phyloP scores from a whole-genome alignment of 1,140 invertebrate species.

The Drosophila nikananu region DNA sequence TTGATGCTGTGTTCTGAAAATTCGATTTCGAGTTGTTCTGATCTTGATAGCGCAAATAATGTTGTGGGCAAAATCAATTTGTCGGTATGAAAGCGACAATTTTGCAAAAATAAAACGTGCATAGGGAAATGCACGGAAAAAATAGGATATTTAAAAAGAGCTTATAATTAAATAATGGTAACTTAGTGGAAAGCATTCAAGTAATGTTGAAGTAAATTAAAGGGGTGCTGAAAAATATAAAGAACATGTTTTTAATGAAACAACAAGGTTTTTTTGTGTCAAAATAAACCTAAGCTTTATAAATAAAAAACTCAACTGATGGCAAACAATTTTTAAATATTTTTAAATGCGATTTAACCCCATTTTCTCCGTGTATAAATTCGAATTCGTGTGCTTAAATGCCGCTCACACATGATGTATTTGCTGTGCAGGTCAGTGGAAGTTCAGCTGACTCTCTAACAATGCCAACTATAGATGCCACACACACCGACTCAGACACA shows the following conservation, averaged over 20 bases:
- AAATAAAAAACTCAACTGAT: no score
- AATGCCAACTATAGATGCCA: constrained; percentile 58
- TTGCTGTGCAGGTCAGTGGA: constrained; percentile 38
- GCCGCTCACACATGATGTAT: constrained; percentile 37
- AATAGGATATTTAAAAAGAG: not conserved
- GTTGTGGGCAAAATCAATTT: constrained; percentile 36
- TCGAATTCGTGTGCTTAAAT: constrained; percentile 40
- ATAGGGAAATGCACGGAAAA: not conserved
- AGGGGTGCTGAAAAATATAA: not conserved
- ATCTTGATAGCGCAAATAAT: constrained; percentile 31
- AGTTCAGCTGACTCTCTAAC: constrained; percentile 43
- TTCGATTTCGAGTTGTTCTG: constrained; percentile 32
- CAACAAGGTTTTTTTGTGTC: not conserved
- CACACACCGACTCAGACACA: not conserved
- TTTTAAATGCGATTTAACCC: not conserved
- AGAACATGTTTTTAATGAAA: no score
- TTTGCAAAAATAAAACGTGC: constrained; percentile 22
- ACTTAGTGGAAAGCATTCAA: no score
- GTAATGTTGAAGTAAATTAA: no score
- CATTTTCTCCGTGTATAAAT: constrained; percentile 37
- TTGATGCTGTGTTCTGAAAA: constrained; percentile 32
- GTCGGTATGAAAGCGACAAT: constrained; percentile 26
- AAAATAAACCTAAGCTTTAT: not conserved
- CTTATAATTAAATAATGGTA: not conserved
- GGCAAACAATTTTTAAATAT: not conserved